These are phyloP conservation scores for Napeogenes sylphis DNA, from an alignment of 2,888 invertebrate species.

Conservation along the genomic window DNA sequence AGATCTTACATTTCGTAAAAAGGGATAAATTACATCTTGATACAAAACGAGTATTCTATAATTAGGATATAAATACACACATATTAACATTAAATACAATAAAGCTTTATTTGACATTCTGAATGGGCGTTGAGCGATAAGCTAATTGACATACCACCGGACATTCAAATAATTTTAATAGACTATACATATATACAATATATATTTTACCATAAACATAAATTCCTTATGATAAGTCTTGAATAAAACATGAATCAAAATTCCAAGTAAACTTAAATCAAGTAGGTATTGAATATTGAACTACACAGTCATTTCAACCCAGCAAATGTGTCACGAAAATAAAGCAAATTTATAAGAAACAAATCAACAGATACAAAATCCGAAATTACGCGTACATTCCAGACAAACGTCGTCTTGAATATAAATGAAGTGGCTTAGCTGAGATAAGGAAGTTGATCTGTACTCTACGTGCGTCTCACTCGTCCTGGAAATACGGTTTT, in stretches of 20 bases:
- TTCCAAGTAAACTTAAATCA: constrained; percentile 4
- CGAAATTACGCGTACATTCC: constrained; percentile 52
- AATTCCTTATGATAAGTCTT: neutral
- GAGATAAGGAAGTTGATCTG: constrained; percentile 54
- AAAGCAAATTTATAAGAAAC: constrained; percentile 22
- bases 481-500: constrained; percentile 27
- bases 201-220: neutral
- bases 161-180: neutral
- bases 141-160: neutral
- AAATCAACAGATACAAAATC: constrained; percentile 44
- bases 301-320: neutral
- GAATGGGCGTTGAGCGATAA: neutral
- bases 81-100: neutral
- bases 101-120: neutral
- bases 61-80: neutral
- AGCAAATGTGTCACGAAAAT: constrained; percentile 5
- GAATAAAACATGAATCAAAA: constrained; percentile 4
- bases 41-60: neutral
- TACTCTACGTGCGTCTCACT: constrained; percentile 40
- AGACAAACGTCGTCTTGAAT: constrained; percentile 45
- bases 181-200: too few species aligned
- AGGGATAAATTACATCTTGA: neutral
- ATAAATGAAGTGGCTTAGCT: constrained; percentile 42
- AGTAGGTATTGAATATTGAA: neutral
- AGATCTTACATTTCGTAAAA: neutral